Conservation (phyloP, 2,888 invertebrate genomes). For the Drosophila austrosaltans region DNA sequence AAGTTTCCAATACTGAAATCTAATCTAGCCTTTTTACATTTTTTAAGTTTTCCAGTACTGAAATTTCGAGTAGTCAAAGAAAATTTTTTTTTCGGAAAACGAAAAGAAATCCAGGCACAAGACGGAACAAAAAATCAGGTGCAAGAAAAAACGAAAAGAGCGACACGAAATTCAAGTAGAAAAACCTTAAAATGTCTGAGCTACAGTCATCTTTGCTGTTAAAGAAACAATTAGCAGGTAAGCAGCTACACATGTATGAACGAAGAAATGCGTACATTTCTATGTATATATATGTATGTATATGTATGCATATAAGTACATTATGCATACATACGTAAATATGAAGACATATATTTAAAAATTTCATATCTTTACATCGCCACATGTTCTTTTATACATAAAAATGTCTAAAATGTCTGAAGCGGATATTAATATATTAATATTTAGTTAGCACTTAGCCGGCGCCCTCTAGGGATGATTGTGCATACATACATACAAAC, state of each 20-base stretch:
- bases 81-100: too few species aligned
- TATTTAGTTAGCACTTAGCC: not conserved
- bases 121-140: too few species aligned
- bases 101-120: too few species aligned
- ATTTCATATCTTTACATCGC: not conserved
- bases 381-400: slow-evolving; percentile 23
- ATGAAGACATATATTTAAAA: not conserved
- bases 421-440: not conserved
- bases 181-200: slow-evolving; percentile 89
- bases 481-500: slow-evolving; percentile 1
- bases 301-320: slow-evolving; percentile 17
- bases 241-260: slow-evolving; percentile 84
- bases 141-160: too few species aligned
- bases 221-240: slow-evolving; percentile 98
- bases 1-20: too few species aligned
- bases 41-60: too few species aligned
- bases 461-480: slow-evolving; percentile 12
- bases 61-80: too few species aligned
- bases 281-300: not conserved
- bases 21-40: too few species aligned
- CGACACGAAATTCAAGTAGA: too few species aligned
- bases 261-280: not conserved
- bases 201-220: slow-evolving; percentile 97
- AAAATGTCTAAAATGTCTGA: slow-evolving; percentile 5
- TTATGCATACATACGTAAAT: slow-evolving; percentile 21